A percentile compares a stretch with the other conserved stretches of the same genome.
These are phyloP conservation scores for Gobionotothen gibberifrons DNA, from an alignment of 2,797 vertebrate genomes.

Conservation along the genomic window DNA sequence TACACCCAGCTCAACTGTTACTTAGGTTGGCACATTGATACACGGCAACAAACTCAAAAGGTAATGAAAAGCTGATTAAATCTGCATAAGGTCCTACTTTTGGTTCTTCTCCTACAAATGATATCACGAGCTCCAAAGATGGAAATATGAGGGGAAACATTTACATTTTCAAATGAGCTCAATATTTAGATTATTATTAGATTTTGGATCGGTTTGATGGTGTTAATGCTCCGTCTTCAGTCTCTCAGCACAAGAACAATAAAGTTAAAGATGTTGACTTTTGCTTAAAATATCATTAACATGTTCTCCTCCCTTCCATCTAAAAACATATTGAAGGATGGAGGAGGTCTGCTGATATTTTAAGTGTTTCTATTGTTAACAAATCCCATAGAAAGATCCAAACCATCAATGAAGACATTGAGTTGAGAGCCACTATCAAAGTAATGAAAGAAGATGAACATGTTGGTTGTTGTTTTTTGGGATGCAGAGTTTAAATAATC, in stretches of 20 bases:
- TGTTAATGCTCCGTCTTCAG: neutral
- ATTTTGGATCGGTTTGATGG: neutral
- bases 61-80: constrained; percentile 11
- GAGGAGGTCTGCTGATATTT: neutral
- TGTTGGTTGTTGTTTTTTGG: neutral
- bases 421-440: neutral
- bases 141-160: neutral
- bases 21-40: constrained; percentile 64
- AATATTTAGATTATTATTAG: neutral
- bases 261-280: neutral
- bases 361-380: neutral
- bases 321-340: neutral
- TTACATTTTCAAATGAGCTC: neutral
- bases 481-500: neutral
- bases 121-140: neutral
- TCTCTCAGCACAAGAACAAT: neutral
- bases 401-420: neutral
- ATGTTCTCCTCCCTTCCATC: neutral
- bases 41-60: constrained; percentile 19
- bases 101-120: neutral
- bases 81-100: neutral
- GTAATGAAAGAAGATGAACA: neutral
- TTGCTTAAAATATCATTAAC: neutral
- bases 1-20: constrained; percentile 28
- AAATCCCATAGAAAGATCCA: neutral